A percentile compares a stretch with the other conserved stretches of the same genome.
Evolutionary conservation across 2,888 invertebrate species (phyloP).

Genomic region (Callyntrura guangdongensis): DNA sequence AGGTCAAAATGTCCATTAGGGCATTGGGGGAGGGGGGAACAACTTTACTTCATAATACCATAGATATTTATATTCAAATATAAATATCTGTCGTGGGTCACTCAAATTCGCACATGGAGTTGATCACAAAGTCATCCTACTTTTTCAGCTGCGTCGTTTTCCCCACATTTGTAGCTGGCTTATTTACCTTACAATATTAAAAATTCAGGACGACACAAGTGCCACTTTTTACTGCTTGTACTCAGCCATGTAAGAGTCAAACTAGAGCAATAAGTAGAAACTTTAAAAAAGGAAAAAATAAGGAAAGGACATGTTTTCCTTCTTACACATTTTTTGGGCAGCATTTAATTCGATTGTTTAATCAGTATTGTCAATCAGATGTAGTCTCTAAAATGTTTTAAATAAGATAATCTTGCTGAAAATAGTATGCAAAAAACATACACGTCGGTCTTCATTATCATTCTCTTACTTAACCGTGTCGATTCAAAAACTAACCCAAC

Average conservation of each 20-base stretch:
- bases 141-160: too few species aligned
- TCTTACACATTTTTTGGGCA: not conserved
- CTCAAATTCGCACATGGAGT: too few species aligned
- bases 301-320: not conserved
- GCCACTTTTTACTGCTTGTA: not conserved
- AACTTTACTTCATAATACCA: too few species aligned
- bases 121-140: too few species aligned
- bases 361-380: not conserved
- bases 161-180: too few species aligned
- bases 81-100: too few species aligned
- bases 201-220: not conserved
- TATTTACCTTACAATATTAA: too few species aligned
- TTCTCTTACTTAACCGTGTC: not conserved
- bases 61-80: too few species aligned
- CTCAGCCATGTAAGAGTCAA: slow-evolving; percentile 5
- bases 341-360: not conserved
- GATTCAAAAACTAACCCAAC: not conserved
- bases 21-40: too few species aligned
- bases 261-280: slow-evolving; percentile 33
- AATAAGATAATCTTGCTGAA: too few species aligned
- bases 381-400: too few species aligned
- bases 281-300: not conserved
- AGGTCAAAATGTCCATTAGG: too few species aligned
- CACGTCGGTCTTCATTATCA: not conserved
- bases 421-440: not conserved